Base-by-base conservation (phyloP, 2,888 invertebrate genomes). In the Nemurella pictetii region DNA sequence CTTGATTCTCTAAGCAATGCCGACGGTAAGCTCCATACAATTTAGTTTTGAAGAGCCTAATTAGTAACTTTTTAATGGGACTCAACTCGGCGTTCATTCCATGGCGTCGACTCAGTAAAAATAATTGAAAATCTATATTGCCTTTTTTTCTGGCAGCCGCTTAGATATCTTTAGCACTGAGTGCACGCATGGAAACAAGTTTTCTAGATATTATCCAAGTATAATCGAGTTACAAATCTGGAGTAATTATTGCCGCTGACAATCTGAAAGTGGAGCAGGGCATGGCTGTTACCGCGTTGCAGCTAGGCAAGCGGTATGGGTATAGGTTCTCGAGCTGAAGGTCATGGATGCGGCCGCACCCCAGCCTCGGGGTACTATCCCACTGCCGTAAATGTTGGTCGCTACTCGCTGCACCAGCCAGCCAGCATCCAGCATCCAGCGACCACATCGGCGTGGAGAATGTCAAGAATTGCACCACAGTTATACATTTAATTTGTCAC, bases 211-310 rank as follows among this genome's bases (percentile, higher is more conserved):
- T 75, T 75, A 75, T 75, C 75, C 75, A 28, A 28, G 78, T 72
- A 82, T 82, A 55, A 72, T 82, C 82, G 27, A 82, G 82, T 82
- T 82, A 82, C 82, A 82, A 82, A 82, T 72, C 82, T 82, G 82
- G 82, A 82, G 82, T 82, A 82, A 72, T 26, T 28, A 72, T 28
- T 82, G 55, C 20, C 15, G 82, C 80, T 27, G 35, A 35, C 32
- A 26, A 26, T 36, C 35, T 81, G 80, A 82, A 82, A 82, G 82
- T 55, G 82, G 72, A 82, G 55, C 55, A 82, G 82, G 82, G 29
- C 78, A 78, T 78, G 78, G 78, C 78, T 29, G 30, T 20, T 30
- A n/a, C 12, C 78, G 28, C 12, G 27, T 28, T 26, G 75, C 75
- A 28, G 55, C 5, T 12, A 20, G 55, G 15, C 55, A 55, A 20